Percentiles rank a stretch among this genome's conserved stretches.
phyloP scores from a whole-genome alignment of 2,888 invertebrate genomes.

The Dysmachus trigonus region DNA sequence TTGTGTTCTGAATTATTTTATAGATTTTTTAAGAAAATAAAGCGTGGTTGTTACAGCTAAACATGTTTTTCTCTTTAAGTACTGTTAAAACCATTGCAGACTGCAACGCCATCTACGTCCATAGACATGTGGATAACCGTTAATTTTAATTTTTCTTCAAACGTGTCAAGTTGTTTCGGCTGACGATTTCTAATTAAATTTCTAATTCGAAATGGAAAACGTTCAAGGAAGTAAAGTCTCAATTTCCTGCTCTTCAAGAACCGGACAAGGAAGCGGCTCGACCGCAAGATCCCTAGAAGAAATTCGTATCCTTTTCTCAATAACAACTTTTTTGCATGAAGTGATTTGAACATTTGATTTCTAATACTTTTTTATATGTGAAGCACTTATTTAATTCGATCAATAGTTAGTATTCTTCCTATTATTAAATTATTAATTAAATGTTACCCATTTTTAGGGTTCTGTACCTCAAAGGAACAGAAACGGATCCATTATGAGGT shows the following conservation, averaged over 20 bases:
- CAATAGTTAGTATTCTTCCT: no score
- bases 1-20: not conserved
- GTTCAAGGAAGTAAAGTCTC: not conserved
- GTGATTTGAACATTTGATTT: no score
- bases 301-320: constrained; percentile 52
- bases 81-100: not conserved
- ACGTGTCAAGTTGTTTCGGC: not conserved
- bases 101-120: not conserved
- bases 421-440: no score
- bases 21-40: not conserved
- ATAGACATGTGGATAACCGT: not conserved
- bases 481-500: no score
- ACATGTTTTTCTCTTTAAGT: not conserved
- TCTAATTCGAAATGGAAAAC: not conserved
- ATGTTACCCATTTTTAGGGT: no score
- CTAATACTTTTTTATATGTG: no score
- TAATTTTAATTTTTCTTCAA: not conserved
- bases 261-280: not conserved
- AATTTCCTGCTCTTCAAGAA: not conserved
- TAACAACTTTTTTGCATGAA: no score
- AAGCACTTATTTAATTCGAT: no score
- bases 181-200: not conserved
- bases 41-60: not conserved
- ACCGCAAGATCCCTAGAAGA: constrained; percentile 19
- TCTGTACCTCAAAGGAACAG: no score